Evolutionary conservation across 2,797 vertebrate genomes (phyloP), one percentile per base, ranked within the genome.

Genomic region (Danio jaintianensis): DNA sequence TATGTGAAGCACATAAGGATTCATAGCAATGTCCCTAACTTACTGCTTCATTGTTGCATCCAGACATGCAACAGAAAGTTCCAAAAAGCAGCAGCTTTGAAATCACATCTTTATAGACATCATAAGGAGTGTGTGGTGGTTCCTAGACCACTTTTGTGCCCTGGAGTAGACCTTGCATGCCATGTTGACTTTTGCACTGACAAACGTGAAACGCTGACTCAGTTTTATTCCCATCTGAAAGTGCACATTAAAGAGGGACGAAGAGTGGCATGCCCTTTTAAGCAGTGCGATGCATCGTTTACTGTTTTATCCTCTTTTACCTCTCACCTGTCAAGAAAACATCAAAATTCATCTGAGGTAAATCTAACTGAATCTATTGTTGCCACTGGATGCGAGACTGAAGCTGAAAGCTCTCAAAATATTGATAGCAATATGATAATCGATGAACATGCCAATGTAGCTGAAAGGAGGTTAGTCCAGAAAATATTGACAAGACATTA

Each of bases 201-300:
- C 20, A 74, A 45, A 61, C 48, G 55, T 61, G 55, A 74, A 6
- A 45, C 71, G 43, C 42, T 48, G 8, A 43, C 70, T 45, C 42
- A 48, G 56, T 62, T 75, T 62, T 75, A 75, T 74, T 74, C 42
- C 42, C 71, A 74, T 48, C 72, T 50, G 50, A 62, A 62, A 62
- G 42, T 36, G 72, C 43, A 48, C 55, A 75, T 61, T 45, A 61
- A 56, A 56, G 36, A 58, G n/a, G 70, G 55, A 59, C 40, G 3
- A 75, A 48, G 1, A 47, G 56, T 61, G 38, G 4, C 75, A 78
- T 56, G 75, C 52, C 52, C 53, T 22, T 40, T 75, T 63, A 62
- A 50, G 29, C 29, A 29, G 29, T 62, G 58, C 62, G 56, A 61
- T 74, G 48, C 15, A n/a, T 45, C 18, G 62, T 74, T 74, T 36